Base-by-base conservation (phyloP, 92 coral and sea anemone species). In the Phenganax subtilis region DNA sequence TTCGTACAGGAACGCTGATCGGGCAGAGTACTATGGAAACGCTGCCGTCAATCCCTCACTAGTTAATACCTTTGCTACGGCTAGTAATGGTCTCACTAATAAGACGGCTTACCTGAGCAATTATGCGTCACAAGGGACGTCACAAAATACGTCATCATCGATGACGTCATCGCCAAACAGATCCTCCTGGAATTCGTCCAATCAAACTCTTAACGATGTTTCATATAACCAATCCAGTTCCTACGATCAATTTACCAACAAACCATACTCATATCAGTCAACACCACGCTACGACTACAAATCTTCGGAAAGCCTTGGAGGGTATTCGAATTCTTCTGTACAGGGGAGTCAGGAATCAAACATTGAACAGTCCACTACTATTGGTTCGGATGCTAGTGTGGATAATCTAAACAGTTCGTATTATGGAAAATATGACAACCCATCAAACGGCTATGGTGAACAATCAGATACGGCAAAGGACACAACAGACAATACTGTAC, bases 401-500 rank as follows among this genome's bases (percentile, higher is more conserved):
- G 53, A n/a, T 10, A 51, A 14, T 62, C 71, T 15, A 30, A 14
- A 44, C 47, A 68, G 15, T 9, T 37, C 53, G 6, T 37, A 68
- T 68, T 68, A 68, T 54, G 71, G 57, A 30, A 54, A 27, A 9
- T 70, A 28, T 14, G 62, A 37, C 64, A 59, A 25, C 82, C 47
- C 51, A 57, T 15, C 64, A 3, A 56, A 14, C 31, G 72, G 12
- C 15, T 44, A 57, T 62, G 64, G 57, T 31, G 55, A 12, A 31
- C 71, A 77, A 37, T 55, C 60, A 57, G 51, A 57, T 53, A 77
- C 70, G 28, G 68, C 71, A 7, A 64, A 62, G 54, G 82, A 77
- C 16, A 59, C 55, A 25, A 30, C 82, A 7, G 82, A 77, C 82
- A 77, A 77, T 53, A 64, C 66, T 62, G 71, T 77, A 37, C 82